Base-by-base conservation (phyloP, 1,140 invertebrate genomes). In the Zophobas morio region DNA sequence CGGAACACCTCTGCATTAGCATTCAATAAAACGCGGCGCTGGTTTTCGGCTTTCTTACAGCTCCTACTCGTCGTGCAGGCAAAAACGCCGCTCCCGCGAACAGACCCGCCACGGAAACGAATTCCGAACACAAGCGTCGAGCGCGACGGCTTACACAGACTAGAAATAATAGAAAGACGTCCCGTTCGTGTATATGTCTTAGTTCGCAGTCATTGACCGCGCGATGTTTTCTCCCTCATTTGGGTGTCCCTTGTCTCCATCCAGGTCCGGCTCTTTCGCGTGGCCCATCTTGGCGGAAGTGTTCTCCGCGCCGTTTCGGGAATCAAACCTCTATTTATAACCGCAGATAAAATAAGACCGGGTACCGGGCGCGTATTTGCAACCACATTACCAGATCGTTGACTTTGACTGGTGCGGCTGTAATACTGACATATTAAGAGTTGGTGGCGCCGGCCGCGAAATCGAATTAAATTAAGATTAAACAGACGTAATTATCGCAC, bases 391-490 rank as follows among this genome's bases (percentile, higher is more conserved):
- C 60, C 70, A 77, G 76, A 77, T 74, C 76, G 76, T 77, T 77
- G 76, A 77, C 76, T 77, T 77, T 74, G 51, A 63, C 20, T 20
- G 20, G 47, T 57, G 40, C 60, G 70, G 51, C 56, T 77, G 76
- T 77, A 77, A 77, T 77, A 77, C 76, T 77, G 76, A 77, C 76
- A 77, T 77, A 77, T 77, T 74, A 70, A 77, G 76, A 53, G 76
- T 60, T 8, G n/a, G 70, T 79, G 80, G 78, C 80, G 80, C 80
- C 80, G 76, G 33, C 63, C 78, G 74, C 80, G 72, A 80, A 81
- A 78, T 74, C 76, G 76, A 80, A 81, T 81, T 79, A 78, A 78
- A 76, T 79, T 81, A 79, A 79, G 80, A 81, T 79, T 77, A 81
- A 79, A 56, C 80, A 78, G 80, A 75, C 80, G 75, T 79, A 79